A percentile compares a stretch with the other conserved stretches of the same genome.
Evolutionary conservation across 2,888 invertebrate genomes (phyloP).

Genomic region (Drosophila neonasuta): DNA sequence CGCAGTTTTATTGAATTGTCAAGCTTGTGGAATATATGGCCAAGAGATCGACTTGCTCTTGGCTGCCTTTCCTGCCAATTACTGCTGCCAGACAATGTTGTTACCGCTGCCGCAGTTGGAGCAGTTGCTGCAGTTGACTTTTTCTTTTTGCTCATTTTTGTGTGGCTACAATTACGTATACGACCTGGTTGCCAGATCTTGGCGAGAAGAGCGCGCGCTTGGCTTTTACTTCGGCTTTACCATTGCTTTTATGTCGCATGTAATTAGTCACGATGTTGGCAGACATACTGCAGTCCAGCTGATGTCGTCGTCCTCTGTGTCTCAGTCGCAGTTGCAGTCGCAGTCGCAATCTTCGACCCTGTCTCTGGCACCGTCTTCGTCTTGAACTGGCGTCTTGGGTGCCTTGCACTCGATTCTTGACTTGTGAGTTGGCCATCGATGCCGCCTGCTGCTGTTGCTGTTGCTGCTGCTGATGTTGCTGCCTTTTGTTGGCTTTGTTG

Average conservation of each 20-base stretch:
- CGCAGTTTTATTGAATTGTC: constrained; percentile 72
- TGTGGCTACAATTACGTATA: constrained; percentile 66
- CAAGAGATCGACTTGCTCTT: constrained; percentile 33
- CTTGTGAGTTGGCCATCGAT: constrained; percentile 48
- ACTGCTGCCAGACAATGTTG: constrained; percentile 47
- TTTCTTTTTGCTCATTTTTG: constrained; percentile 29
- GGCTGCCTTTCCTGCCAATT: constrained; percentile 64
- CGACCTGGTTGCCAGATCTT: constrained; percentile 51
- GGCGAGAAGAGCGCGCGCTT: constrained; percentile 8
- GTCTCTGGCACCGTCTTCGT: neutral
- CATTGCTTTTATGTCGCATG: constrained; percentile 71
- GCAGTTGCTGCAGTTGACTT: constrained; percentile 52
- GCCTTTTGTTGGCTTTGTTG: constrained; percentile 59
- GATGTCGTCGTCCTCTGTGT: constrained; percentile 34
- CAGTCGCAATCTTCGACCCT: neutral
- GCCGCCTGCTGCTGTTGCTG: constrained; percentile 30
- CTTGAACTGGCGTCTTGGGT: constrained; percentile 21
- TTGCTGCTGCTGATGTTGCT: neutral
- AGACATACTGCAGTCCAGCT: constrained; percentile 70
- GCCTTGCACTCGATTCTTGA: constrained; percentile 50
- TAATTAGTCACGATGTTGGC: constrained; percentile 77
- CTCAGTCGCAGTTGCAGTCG: neutral
- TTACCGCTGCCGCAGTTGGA: constrained; percentile 37
- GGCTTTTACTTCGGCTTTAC: constrained; percentile 44
- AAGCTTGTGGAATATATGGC: constrained; percentile 52